Conservation (phyloP, 1,140 invertebrate species). For the Pogonognathellus flavescens region DNA sequence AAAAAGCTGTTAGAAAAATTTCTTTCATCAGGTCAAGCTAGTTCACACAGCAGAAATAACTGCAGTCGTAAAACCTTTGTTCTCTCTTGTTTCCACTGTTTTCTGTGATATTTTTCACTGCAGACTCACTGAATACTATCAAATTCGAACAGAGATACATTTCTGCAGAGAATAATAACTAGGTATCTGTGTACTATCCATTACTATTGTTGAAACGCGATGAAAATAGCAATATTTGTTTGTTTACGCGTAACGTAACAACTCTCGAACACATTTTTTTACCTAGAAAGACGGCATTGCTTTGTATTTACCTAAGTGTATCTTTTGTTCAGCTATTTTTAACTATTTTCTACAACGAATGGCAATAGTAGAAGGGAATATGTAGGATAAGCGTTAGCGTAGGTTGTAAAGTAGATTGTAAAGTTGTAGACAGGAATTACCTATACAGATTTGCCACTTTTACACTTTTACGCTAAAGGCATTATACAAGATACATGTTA, state of each 20-base stretch:
- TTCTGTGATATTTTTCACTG: background rate
- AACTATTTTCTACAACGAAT: background rate
- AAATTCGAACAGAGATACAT: background rate
- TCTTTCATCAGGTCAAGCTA: slow-evolving; percentile 30
- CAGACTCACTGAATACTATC: background rate
- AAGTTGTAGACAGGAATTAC: background rate
- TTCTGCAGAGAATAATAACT: background rate
- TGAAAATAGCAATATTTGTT: slow-evolving; percentile 8
- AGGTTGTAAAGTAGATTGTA: too few relatives aligned
- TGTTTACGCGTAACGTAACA: slow-evolving; percentile 46
- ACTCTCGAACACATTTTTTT: background rate
- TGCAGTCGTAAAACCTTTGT: slow-evolving; percentile 26
- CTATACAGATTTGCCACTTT: too few relatives aligned
- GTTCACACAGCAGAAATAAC: slow-evolving; percentile 35
- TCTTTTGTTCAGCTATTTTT: background rate
- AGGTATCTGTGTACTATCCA: too few relatives aligned
- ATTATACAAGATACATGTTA: too few relatives aligned
- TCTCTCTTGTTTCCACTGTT: background rate
- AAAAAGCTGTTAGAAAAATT: slow-evolving; percentile 21
- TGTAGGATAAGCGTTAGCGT: too few relatives aligned
- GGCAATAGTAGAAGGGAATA: too few relatives aligned
- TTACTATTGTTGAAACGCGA: background rate
- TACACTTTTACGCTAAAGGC: too few relatives aligned
- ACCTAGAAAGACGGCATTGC: slow-evolving; percentile 38
- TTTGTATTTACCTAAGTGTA: background rate